A percentile compares a stretch with the other conserved stretches of the same genome.
Evolutionary conservation across 2,888 invertebrate genomes (phyloP).

Genomic region (Cerastis rubricosa): DNA sequence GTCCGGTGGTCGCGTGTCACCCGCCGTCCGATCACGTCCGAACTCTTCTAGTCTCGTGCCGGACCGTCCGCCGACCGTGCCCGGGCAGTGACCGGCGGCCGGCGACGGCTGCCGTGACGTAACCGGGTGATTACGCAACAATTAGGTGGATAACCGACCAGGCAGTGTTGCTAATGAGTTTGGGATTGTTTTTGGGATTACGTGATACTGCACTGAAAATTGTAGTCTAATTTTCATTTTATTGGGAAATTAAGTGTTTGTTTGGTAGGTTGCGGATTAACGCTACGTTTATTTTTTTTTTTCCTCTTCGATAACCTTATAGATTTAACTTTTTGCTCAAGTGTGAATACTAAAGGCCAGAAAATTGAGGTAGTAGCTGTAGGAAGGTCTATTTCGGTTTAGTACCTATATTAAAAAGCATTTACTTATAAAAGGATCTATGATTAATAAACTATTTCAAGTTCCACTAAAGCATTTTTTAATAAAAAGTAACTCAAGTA

Average conservation of each 20-base stretch:
- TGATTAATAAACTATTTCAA: background rate
- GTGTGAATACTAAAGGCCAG: background rate
- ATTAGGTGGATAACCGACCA: constrained; percentile 43
- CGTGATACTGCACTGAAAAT: constrained; percentile 21
- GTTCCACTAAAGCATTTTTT: background rate
- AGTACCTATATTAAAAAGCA: background rate
- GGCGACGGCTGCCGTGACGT: constrained; percentile 23
- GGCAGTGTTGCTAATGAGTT: constrained; percentile 15
- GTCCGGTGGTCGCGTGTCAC: constrained; percentile 32
- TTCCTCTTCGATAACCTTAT: background rate
- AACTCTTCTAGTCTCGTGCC: constrained; percentile 37
- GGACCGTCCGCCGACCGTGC: constrained; percentile 23
- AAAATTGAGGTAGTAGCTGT: background rate
- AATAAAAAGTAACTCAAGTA: background rate
- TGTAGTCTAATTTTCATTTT: constrained; percentile 2
- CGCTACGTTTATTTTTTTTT: background rate
- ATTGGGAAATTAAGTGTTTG: background rate
- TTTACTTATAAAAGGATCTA: background rate
- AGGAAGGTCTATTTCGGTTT: background rate
- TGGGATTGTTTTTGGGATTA: constrained; percentile 37
- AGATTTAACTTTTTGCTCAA: background rate
- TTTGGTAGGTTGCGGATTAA: background rate
- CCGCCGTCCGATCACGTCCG: constrained; percentile 4
- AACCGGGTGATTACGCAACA: constrained; percentile 46
- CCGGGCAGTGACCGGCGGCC: constrained; percentile 13